These are phyloP conservation scores for Scaptomyza caliginosa DNA, from an alignment of 2,888 invertebrate genomes.

Conservation along the genomic window DNA sequence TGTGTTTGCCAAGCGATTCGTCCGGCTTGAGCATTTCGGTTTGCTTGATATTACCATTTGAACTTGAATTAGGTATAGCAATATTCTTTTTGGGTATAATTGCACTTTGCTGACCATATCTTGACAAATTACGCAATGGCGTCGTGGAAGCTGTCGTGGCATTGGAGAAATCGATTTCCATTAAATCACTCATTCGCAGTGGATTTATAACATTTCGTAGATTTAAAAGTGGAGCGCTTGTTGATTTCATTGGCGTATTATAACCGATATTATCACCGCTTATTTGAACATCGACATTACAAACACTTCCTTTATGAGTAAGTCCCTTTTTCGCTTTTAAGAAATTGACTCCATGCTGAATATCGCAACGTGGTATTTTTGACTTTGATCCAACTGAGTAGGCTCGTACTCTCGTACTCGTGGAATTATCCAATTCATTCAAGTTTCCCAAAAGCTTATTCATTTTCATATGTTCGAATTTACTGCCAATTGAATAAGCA, in stretches of 20 bases:
- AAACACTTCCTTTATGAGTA: constrained; percentile 64
- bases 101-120: constrained; percentile 26
- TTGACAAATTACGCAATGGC: constrained; percentile 45
- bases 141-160: constrained; percentile 38
- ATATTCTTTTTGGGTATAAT: constrained; percentile 18
- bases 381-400: constrained; percentile 91
- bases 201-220: constrained; percentile 85
- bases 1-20: constrained; percentile 33
- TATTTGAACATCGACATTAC: constrained; percentile 61
- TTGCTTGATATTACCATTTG: constrained; percentile 46
- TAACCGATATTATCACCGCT: constrained; percentile 32
- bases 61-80: constrained; percentile 19
- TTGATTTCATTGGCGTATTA: constrained; percentile 85
- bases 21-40: constrained; percentile 34
- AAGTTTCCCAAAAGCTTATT: constrained; percentile 84
- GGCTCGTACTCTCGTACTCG: constrained; percentile 88
- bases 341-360: constrained; percentile 79
- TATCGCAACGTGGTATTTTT: constrained; percentile 84
- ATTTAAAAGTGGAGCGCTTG: constrained; percentile 88
- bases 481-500: constrained; percentile 94
- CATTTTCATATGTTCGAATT: constrained; percentile 88
- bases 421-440: constrained; percentile 84
- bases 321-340: constrained; percentile 58
- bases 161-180: constrained; percentile 91
- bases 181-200: constrained; percentile 90